These are phyloP conservation scores for Astropecten irregularis DNA, from an alignment of 53 echinoderm and acorn worm genomes.

Conservation along the genomic window DNA sequence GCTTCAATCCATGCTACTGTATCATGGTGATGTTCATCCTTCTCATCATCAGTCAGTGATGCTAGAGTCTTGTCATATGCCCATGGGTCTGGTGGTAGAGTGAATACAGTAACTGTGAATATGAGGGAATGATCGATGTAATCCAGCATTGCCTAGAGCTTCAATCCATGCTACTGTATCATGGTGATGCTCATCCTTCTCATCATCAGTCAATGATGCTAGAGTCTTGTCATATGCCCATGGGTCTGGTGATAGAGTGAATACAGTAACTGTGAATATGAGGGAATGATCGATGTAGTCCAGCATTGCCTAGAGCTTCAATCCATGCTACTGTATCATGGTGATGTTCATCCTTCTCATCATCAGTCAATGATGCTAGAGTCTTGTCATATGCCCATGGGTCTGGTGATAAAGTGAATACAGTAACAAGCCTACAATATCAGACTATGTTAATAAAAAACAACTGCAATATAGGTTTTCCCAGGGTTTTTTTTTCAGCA, in stretches of 20 bases:
- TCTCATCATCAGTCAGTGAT: neutral
- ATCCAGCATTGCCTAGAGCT: conserved; percentile 58
- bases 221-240: conserved; percentile 17
- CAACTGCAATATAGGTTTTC: no score
- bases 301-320: conserved; percentile 64
- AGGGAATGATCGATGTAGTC: conserved; percentile 49
- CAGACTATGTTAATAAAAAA: no score
- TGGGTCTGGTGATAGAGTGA: no score
- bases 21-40: conserved; percentile 27
- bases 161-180: conserved; percentile 56
- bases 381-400: conserved; percentile 27
- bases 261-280: conserved; percentile 54
- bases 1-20: conserved; percentile 57
- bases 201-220: neutral
- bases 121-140: conserved; percentile 55
- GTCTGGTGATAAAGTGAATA: no score
- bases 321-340: conserved; percentile 51
- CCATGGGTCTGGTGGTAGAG: conserved; percentile 63
- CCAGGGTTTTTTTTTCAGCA: no score
- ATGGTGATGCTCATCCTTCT: conserved; percentile 20
- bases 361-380: neutral
- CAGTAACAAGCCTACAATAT: no score
- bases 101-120: no score
- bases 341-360: conserved; percentile 13
- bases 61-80: neutral